Conservation (phyloP, 2,888 invertebrate species). For the Molanna angustata region DNA sequence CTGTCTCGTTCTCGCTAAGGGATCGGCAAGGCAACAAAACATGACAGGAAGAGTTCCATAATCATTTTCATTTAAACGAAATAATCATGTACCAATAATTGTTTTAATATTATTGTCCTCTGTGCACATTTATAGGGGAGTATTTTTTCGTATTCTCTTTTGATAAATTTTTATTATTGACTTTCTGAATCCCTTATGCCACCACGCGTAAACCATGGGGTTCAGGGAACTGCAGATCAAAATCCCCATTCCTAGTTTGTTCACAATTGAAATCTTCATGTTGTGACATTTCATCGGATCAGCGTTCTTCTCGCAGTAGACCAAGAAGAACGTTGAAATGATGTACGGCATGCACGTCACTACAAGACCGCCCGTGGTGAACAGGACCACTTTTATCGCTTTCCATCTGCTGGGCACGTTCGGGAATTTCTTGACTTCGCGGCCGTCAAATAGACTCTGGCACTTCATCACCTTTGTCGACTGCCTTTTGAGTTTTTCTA, state of each 20-base stretch:
- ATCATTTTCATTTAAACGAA: no score
- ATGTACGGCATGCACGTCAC: conserved; percentile 7
- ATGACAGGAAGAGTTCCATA: no score
- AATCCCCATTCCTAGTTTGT: background rate
- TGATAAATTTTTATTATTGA: background rate
- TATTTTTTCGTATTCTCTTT: background rate
- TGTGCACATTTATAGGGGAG: no score
- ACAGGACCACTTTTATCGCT: background rate
- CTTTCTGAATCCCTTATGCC: conserved; percentile 2
- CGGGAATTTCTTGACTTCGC: no score
- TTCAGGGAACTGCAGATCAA: background rate
- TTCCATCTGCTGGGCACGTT: conserved; percentile 6
- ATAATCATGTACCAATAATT: no score
- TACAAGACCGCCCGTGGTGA: background rate
- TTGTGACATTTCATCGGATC: background rate
- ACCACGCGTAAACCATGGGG: conserved; percentile 5
- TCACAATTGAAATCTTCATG: background rate
- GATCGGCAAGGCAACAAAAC: no score
- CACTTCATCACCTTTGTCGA: no score
- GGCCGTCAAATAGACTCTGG: no score
- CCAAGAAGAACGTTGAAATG: background rate
- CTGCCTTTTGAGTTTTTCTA: no score
- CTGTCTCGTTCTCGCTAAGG: no score
- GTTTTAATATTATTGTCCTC: no score
- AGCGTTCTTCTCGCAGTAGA: background rate